Evolutionary conservation across 2,113 vertebrate genomes (phyloP).

Genomic region (Pimephales promelas): DNA sequence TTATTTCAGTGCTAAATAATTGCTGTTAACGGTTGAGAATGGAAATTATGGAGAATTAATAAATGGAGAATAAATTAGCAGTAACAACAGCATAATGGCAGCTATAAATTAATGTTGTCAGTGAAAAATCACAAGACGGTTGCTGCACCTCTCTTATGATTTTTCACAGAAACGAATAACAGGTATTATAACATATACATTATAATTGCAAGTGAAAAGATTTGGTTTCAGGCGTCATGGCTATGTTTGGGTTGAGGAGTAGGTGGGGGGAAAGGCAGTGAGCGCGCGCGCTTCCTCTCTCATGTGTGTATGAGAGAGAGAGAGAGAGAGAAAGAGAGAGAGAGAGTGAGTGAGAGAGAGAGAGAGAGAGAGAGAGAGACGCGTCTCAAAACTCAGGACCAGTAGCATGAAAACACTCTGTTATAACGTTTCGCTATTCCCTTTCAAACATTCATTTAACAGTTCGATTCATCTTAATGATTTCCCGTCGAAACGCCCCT

Average conservation of each 20-base stretch:
- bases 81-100: not conserved
- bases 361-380: not conserved
- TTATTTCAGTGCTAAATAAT: not conserved
- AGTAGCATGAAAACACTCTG: conserved; percentile 5
- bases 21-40: not conserved
- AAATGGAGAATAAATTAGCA: not conserved
- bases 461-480: conserved; percentile 13
- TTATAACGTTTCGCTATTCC: not conserved
- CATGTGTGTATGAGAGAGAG: no score
- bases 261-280: conserved; percentile 28
- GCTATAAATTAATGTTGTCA: not conserved
- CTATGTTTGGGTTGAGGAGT: conserved; percentile 23
- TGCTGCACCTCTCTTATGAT: not conserved
- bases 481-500: not conserved
- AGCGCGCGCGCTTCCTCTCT: conserved; percentile 37
- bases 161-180: not conserved
- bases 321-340: conserved; percentile 5
- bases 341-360: conserved; percentile 1
- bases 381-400: conserved; percentile 18
- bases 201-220: not conserved
- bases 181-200: not conserved
- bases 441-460: not conserved
- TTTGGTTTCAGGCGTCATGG: not conserved
- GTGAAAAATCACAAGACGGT: not conserved
- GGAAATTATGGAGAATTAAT: no score